Evolutionary conservation across 1,140 invertebrate genomes (phyloP).

Genomic region (Anastrepha ludens): DNA sequence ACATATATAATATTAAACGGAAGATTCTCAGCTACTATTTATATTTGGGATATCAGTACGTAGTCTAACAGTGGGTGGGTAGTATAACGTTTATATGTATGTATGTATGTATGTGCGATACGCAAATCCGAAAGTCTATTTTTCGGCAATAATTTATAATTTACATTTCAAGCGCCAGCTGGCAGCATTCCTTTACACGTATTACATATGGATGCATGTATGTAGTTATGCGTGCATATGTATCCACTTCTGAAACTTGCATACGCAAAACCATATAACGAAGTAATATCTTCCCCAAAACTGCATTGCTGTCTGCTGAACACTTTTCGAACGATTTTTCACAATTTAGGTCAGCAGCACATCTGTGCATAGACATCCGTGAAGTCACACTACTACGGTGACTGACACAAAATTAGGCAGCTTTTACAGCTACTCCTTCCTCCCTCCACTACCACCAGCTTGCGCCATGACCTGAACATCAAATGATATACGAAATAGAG

Average conservation of each 20-base stretch:
- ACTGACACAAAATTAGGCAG: constrained; percentile 28
- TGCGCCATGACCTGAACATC: background rate
- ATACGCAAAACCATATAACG: background rate
- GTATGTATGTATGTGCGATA: background rate
- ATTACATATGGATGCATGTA: no score
- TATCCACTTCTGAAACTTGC: background rate
- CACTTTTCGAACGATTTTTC: background rate
- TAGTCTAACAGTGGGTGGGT: no score
- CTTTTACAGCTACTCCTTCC: background rate
- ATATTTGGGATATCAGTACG: no score
- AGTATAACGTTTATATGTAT: no score
- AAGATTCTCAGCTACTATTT: no score
- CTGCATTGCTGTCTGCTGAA: background rate
- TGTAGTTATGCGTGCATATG: background rate
- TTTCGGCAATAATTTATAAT: constrained; percentile 29
- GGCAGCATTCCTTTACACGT: background rate
- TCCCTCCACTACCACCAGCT: background rate
- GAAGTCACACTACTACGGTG: background rate
- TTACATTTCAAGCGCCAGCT: background rate
- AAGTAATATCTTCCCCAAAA: background rate
- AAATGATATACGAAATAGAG: constrained; percentile 19
- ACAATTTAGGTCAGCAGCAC: constrained; percentile 44
- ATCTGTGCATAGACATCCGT: constrained; percentile 32
- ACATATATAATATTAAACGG: no score
- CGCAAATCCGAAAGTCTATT: background rate